Evolutionary conservation across 2,888 invertebrate species (phyloP).

Genomic region (Acrobasis suavella): DNA sequence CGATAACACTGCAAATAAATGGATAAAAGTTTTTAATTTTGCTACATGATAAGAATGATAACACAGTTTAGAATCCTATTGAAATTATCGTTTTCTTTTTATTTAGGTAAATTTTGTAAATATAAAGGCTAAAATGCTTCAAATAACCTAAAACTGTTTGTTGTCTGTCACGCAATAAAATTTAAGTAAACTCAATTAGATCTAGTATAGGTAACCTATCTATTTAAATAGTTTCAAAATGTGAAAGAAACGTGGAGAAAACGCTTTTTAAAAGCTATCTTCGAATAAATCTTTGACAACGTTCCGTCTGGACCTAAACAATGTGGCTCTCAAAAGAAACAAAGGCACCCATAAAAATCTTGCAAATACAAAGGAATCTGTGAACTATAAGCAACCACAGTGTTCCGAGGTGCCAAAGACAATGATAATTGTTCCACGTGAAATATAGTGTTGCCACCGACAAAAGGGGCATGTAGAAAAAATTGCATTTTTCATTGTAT

Average conservation of each 20-base stretch:
- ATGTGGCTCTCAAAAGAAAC: constrained; percentile 37
- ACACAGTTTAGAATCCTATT: no score
- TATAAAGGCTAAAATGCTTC: not conserved
- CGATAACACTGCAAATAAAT: no score
- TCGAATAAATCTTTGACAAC: constrained; percentile 17
- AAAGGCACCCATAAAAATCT: constrained; percentile 44
- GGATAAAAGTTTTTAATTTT: no score
- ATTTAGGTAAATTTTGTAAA: no score
- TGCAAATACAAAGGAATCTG: constrained; percentile 49
- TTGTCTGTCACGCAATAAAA: not conserved
- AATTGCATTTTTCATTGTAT: constrained; percentile 75
- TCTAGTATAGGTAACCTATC: no score
- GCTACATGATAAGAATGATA: no score
- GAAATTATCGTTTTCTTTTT: no score
- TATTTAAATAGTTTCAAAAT: not conserved
- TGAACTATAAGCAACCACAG: constrained; percentile 56
- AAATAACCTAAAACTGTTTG: not conserved
- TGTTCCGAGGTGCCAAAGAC: constrained; percentile 77
- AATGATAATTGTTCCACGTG: constrained; percentile 81
- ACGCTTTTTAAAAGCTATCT: constrained; percentile 21
- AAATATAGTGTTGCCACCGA: constrained; percentile 81
- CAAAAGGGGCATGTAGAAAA: constrained; percentile 70
- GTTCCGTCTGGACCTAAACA: constrained; percentile 17
- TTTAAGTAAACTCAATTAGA: not conserved
- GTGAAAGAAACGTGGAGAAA: constrained; percentile 19